Percentiles rank a stretch among this genome's conserved stretches.
These are phyloP conservation scores for Ictalurus punctatus DNA, from an alignment of 2,113 vertebrate species.

Conservation along the genomic window DNA sequence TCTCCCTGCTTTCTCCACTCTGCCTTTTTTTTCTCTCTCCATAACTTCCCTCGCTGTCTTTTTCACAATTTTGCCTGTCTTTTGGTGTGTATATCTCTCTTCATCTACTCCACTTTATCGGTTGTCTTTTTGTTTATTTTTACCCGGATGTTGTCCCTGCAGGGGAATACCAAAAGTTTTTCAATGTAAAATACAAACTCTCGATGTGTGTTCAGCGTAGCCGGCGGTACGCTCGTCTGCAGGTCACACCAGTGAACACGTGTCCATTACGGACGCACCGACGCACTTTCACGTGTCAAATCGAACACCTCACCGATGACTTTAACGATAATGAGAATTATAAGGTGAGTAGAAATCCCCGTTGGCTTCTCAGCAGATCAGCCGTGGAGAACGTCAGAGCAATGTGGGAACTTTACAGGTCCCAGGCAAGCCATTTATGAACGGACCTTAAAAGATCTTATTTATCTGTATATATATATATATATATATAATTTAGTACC, in stretches of 20 bases:
- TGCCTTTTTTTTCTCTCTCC: background rate
- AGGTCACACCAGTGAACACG: too few species aligned
- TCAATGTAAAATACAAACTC: too few species aligned
- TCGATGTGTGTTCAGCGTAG: too few species aligned
- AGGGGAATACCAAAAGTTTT: too few species aligned
- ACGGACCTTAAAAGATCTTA: too few species aligned
- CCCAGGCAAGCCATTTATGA: too few species aligned
- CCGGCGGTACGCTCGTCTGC: too few species aligned
- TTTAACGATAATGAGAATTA: background rate
- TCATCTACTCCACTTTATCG: background rate
- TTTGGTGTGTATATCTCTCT: background rate
- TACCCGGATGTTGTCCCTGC: background rate
- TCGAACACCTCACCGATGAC: background rate
- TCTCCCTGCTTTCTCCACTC: background rate
- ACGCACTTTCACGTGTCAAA: background rate
- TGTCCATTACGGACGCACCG: too few species aligned
- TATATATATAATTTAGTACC: too few species aligned
- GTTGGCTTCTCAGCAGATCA: background rate
- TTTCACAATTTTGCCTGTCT: background rate
- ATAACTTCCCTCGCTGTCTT: background rate
- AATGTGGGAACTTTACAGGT: too few species aligned
- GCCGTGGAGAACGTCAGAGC: background rate
- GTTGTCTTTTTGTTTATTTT: background rate
- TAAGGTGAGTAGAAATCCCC: background rate
- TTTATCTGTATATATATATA: too few species aligned